Evolutionary conservation across 2,113 vertebrate genomes (phyloP), one percentile per base, ranked within the genome.

Genomic region (Pseudorhombus dupliciocellatus): DNA sequence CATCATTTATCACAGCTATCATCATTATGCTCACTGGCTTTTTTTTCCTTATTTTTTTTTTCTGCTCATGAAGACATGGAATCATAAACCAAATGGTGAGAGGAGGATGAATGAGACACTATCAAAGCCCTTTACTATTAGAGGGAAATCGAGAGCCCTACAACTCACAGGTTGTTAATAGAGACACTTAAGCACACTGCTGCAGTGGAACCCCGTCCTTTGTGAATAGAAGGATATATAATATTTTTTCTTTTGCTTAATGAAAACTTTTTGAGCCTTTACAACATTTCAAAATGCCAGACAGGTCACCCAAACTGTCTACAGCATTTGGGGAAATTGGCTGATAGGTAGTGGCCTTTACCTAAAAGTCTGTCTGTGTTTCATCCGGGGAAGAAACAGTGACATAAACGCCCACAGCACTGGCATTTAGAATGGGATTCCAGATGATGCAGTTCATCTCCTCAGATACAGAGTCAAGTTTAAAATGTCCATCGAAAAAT

Each of bases 391-490:
- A 63, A 42, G 11, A 48, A 28, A 73, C 7, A 15, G 44, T 7
- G 15, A 42, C 56, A 53, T 3, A 62, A 18, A 51, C 57, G 40
- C 64, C 70, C 62, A 51, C 65, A 75, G 65, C 58, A 10, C 52
- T 84, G 77, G 66, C 79, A 83, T 86, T 88, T 84, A 68, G 50
- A 86, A 80, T 75, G 73, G 44, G 63, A 73, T 72, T 80, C 68
- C 50, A 75, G 52, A 66, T 73, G 46, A 70, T 60, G 57, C 24
- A 69, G 59, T 70, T 66, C 34, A 57, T 59, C 46, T 21, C 50
- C n/a, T 24, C 24, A 15, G 3, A 25, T 14, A n/a, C 28, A 66
- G 59, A 73, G 24, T 21, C 30, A 11, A 66, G 26, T 56, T 16
- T 22, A 16, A 75, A 60, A 75, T 40, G 37, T 55, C 16, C 15